A percentile compares a stretch with the other conserved stretches of the same genome.
These are phyloP conservation scores for Pygocentrus nattereri DNA, from an alignment of 2,797 vertebrate species.

Conservation along the genomic window DNA sequence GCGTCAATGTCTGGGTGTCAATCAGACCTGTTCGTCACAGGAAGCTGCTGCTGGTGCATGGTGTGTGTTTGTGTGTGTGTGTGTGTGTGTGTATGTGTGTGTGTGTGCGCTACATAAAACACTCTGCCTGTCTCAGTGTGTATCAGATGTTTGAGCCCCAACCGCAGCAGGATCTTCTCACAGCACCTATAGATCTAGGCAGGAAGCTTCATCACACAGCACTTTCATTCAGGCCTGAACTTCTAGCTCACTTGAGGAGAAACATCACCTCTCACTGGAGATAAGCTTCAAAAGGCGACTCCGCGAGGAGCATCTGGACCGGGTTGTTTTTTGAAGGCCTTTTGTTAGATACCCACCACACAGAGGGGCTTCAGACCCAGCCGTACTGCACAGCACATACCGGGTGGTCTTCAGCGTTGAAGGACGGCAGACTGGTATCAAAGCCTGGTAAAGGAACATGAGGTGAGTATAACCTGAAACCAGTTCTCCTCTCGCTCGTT, in stretches of 20 bases:
- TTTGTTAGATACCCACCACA: not conserved
- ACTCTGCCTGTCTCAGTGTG: constrained; percentile 15
- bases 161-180: constrained; percentile 42
- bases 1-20: constrained; percentile 27
- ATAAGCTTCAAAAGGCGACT: not conserved
- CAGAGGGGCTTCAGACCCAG: not conserved
- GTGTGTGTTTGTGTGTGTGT: constrained; percentile 16
- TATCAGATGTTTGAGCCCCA: constrained; percentile 13
- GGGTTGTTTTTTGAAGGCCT: not conserved
- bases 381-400: not conserved
- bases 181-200: constrained; percentile 12
- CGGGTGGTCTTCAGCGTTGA: not conserved
- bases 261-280: not conserved
- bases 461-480: constrained; percentile 25
- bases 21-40: constrained; percentile 52
- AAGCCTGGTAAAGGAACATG: constrained; percentile 31
- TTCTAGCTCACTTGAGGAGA: not conserved
- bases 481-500: not conserved
- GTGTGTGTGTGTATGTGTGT: constrained; percentile 24
- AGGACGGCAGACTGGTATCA: not conserved
- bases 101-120: constrained; percentile 33
- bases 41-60: constrained; percentile 45
- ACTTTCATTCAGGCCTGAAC: not conserved
- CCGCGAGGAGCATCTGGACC: not conserved
- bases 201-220: constrained; percentile 4